A percentile compares a stretch with the other conserved stretches of the same genome.
Evolutionary conservation across 2,797 vertebrate species (phyloP).

Genomic region (Ceryle rudis): DNA sequence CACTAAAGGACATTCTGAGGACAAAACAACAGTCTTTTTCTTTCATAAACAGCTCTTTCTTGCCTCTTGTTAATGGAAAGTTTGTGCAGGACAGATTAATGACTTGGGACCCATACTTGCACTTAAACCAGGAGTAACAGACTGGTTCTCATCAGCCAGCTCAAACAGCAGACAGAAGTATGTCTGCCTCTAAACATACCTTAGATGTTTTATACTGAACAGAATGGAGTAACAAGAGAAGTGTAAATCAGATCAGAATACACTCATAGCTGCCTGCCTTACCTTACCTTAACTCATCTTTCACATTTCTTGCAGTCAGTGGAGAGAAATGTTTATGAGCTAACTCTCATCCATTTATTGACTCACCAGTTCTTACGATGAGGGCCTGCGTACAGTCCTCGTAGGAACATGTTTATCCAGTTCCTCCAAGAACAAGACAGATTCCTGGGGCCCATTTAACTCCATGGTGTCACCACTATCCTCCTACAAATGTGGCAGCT

Average conservation of each 20-base stretch:
- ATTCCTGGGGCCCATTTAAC: fast-evolving
- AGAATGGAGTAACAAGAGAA: background rate
- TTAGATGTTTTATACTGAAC: background rate
- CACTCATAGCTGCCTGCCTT: background rate
- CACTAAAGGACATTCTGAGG: constrained; percentile 24
- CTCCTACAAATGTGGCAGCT: background rate
- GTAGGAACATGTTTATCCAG: background rate
- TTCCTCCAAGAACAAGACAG: background rate
- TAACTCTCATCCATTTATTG: background rate
- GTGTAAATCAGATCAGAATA: background rate
- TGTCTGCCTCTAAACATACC: background rate
- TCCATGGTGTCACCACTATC: background rate
- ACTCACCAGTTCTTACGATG: background rate
- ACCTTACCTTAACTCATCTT: background rate
- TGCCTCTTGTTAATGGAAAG: constrained; percentile 20
- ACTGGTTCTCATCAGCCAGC: background rate
- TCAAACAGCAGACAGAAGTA: background rate
- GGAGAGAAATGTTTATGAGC: background rate
- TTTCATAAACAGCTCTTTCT: constrained; percentile 3
- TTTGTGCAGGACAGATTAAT: background rate
- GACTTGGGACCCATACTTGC: background rate
- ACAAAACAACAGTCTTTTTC: constrained; percentile 39
- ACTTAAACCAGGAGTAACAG: background rate
- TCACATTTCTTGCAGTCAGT: background rate
- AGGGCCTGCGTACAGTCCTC: background rate